Evolutionary conservation across 2,888 invertebrate species (phyloP), one percentile per base, ranked within the genome.

Genomic region (Dendrolimus pini): DNA sequence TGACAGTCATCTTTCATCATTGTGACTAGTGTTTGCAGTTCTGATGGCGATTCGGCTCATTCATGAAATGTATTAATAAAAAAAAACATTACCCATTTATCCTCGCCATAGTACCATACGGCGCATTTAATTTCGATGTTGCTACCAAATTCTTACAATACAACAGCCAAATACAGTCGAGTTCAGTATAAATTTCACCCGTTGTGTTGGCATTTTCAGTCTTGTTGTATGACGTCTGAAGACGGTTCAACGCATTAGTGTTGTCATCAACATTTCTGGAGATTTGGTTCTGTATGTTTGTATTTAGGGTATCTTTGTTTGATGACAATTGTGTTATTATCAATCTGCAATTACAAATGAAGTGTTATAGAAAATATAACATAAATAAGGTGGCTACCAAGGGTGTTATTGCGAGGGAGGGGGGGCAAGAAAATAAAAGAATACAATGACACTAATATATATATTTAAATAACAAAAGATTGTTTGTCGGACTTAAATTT

Each of bases 81-180:
- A 30, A 30, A 6, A 30, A 30, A 30, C 6, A 0, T 6, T 64
- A 93, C 93, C 93, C 92, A 72, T 93, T 93, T 61, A 93, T 91
- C 66, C 92, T 89, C 0, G 93, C 93, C 78, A 93, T 91, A 2
- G 92, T 89, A 0, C 92, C 91, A 64, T 92, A 93, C 0, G 93
- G 92, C 0, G 92, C 82, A 12, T 81, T 83, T 54, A 92, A 68
- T 56, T 87, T 88, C 0, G 92, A 82, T 0, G 93, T 92, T 1
- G 87, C 90, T 7, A 85, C 91, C 59, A 93, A 75, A 75, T 93
- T 93, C 57, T 85, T 79, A 68, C 93, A 93, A 68, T 93, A 93
- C 55, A 93, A 69, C 58, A 92, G 76, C 93, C 93, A 93, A 12
- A 93, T 85, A 62, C 93, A 93, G 67, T 93, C 93, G 65, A 93